Base-by-base conservation (phyloP, 2,113 vertebrate genomes). In the Odontophorus gujanensis region DNA sequence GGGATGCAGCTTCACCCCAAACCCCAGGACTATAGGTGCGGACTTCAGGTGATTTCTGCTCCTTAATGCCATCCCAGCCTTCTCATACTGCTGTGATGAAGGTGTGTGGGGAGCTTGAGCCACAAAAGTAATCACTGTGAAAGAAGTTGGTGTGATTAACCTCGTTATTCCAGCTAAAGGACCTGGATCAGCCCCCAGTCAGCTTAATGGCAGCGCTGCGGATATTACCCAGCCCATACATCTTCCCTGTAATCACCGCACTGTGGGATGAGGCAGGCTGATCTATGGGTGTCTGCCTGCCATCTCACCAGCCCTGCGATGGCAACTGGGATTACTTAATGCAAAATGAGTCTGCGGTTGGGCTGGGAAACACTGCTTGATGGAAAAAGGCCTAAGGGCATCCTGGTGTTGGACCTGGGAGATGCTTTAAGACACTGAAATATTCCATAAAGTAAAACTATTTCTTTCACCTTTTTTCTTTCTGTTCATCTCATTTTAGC, bases 121-220 rank as follows among this genome's bases (percentile, higher is more conserved):
- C 2, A 3, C 42, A 34, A 21, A 89, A 89, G 58, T 69, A 62
- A 92, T 67, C 14, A 57, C 24, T 3, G 1, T 16, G 61, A 76
- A 92, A 89, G 1, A 59, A 82, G 59, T 50, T 72, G 38, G 63
- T 84, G 87, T 87, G 92, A 95, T 93, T 79, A 91, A 96, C 94
- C 67, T 93, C 11, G 2, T 89, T 91, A 91, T 66, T 90, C 36
- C 87, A 95, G 75, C 51, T 88, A 72, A 47, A 84, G 86, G 59
- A 82, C 45, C 81, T 81, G 74, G 66, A 84, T 65, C 65, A 59
- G 86, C 57, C 74, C 72, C 62, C 75, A 93, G 84, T n/a, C 81
- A 89, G 53, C 72, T 91, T 85, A 87, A 93, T 5, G 51, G 81
- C 74, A 79, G 77, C 53, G 62, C 78, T 81, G 92, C 6, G 84